These are phyloP conservation scores for Eonycteris spelaea DNA, from an alignment of 2,113 vertebrate species.

Conservation along the genomic window DNA sequence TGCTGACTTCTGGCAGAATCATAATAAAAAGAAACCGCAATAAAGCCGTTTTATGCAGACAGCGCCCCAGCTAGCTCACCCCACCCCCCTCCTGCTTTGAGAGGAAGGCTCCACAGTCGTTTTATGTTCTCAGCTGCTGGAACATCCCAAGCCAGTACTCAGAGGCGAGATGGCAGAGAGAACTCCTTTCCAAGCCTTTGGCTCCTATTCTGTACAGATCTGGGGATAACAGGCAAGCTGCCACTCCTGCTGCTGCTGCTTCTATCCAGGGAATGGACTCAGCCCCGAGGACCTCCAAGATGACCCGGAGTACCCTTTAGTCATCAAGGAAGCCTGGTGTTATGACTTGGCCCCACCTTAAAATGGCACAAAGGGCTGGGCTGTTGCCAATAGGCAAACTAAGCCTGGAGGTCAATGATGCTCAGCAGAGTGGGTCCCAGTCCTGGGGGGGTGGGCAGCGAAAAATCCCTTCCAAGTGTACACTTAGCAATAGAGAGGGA, in stretches of 20 bases:
- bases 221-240: slow-evolving; percentile 50
- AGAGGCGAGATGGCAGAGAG: slow-evolving; percentile 68
- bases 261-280: neutral
- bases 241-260: slow-evolving; percentile 36
- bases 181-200: slow-evolving; percentile 57
- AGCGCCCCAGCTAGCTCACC: slow-evolving; percentile 59
- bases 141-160: slow-evolving; percentile 78
- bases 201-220: slow-evolving; percentile 47
- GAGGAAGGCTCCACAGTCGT: slow-evolving; percentile 66
- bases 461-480: neutral
- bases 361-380: neutral
- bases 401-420: neutral
- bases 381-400: neutral
- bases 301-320: neutral
- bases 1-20: slow-evolving; percentile 80
- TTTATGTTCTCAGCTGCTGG: slow-evolving; percentile 83
- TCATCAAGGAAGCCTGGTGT: neutral
- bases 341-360: neutral
- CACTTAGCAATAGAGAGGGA: neutral
- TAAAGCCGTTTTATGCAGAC: slow-evolving; percentile 82
- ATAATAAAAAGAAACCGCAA: slow-evolving; percentile 80
- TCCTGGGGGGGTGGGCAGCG: neutral
- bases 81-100: slow-evolving; percentile 42
- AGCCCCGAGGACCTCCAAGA: neutral
- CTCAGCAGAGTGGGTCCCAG: neutral